A percentile compares a stretch with the other conserved stretches of the same genome.
These are phyloP conservation scores for Pangasius mekongensis DNA, from an alignment of 2,797 vertebrate genomes.

Conservation along the genomic window DNA sequence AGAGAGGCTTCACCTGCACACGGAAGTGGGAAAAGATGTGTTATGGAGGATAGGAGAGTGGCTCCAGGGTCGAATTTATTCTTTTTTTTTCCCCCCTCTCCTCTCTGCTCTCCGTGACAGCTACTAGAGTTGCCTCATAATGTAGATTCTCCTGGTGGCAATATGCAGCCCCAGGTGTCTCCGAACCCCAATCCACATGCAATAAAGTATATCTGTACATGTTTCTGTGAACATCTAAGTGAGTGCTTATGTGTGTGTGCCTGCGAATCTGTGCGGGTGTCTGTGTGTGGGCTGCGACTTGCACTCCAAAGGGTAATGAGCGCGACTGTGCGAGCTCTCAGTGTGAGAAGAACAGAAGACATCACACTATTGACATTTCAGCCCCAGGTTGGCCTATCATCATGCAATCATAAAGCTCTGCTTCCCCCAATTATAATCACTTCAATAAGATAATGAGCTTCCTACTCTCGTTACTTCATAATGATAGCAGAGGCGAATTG, in stretches of 20 bases:
- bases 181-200: slow-evolving; percentile 39
- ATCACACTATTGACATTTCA: slow-evolving; percentile 38
- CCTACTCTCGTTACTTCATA: slow-evolving; percentile 41
- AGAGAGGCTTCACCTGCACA: slow-evolving; percentile 44
- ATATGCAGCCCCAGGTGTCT: slow-evolving; percentile 52
- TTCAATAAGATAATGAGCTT: slow-evolving; percentile 40
- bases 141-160: slow-evolving; percentile 49
- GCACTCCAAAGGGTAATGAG: slow-evolving; percentile 51
- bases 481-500: slow-evolving; percentile 30
- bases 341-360: slow-evolving; percentile 29
- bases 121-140: slow-evolving; percentile 48
- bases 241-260: slow-evolving; percentile 4
- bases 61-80: slow-evolving; percentile 46
- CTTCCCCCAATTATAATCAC: slow-evolving; percentile 43
- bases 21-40: background rate
- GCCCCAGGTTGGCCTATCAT: slow-evolving; percentile 43
- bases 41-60: slow-evolving; percentile 34
- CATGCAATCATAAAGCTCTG: slow-evolving; percentile 33
- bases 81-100: background rate
- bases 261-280: background rate
- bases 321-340: slow-evolving; percentile 26
- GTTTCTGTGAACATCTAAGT: background rate
- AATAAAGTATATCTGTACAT: slow-evolving; percentile 11
- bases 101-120: slow-evolving; percentile 30
- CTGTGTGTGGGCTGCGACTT: slow-evolving; percentile 10